Evolutionary conservation across 2,888 invertebrate species (phyloP).

Genomic region (Gerris lacustris): DNA sequence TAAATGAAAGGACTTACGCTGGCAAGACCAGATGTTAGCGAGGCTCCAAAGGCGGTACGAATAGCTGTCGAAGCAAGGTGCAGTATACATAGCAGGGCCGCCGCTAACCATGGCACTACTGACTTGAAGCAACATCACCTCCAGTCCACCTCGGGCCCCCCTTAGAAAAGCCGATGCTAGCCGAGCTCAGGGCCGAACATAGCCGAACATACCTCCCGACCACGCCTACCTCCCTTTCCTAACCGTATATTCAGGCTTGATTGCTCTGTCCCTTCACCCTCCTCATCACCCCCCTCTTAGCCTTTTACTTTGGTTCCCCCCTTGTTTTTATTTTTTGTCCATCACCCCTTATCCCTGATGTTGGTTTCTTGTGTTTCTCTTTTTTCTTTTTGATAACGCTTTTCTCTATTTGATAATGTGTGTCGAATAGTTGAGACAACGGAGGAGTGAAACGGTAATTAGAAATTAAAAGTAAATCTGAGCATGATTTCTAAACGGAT

Average conservation of each 20-base stretch:
- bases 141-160: constrained; percentile 18
- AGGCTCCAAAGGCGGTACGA: constrained; percentile 64
- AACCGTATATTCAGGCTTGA: constrained; percentile 4
- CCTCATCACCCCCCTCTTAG: not conserved
- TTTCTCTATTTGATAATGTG: too few relatives aligned
- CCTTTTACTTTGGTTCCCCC: too few relatives aligned
- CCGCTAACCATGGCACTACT: constrained; percentile 63
- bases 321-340: too few relatives aligned
- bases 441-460: too few relatives aligned
- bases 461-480: too few relatives aligned
- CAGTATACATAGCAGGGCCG: constrained; percentile 51
- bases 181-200: constrained; percentile 19
- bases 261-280: constrained; percentile 12
- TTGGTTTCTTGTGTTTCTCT: too few relatives aligned
- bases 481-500: too few relatives aligned
- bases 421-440: too few relatives aligned
- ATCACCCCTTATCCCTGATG: too few relatives aligned
- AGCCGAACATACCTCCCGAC: constrained; percentile 21
- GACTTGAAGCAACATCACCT: constrained; percentile 28
- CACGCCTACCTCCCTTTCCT: constrained; percentile 19
- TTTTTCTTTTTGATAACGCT: too few relatives aligned
- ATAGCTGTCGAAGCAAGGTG: constrained; percentile 54
- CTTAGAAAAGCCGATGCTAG: constrained; percentile 14
- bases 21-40: constrained; percentile 63
- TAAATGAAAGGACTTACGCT: constrained; percentile 47